Base-by-base conservation (phyloP, 2,797 vertebrate genomes). In the Prunella strophiata region DNA sequence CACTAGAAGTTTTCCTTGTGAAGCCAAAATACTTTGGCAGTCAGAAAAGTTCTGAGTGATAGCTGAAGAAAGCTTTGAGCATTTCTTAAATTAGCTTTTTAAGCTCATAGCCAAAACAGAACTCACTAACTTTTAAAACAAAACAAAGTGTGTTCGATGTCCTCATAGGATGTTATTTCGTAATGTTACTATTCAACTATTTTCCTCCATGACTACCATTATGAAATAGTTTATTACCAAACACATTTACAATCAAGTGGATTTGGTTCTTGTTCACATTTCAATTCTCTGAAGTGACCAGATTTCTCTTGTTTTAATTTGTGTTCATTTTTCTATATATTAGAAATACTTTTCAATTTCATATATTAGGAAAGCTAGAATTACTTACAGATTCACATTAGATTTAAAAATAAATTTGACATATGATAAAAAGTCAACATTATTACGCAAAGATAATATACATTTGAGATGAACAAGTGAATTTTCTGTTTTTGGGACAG, bases 1-100 rank as follows among this genome's bases (percentile, higher is more conserved):
- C 74, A 67, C n/a, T 61, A 34, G 29, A 55, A 79, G 21, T 76
- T 88, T 96, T 91, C 29, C 29, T 63, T 93, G 55, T 54, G 61
- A 93, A 88, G 94, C 75, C 52, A 63, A 94, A 85, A 58, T 73
- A 85, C 72, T 80, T 91, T 93, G 92, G 84, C 89, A 91, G 55
- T 82, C 27, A 84, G 55, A 83, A 87, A 57, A 85, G 38, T 92
- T 91, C 57, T 52, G 32, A 87, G n/a, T 51, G 85, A 85, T 70
- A 87, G 45, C 43, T 87, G 63, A 82, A 70, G n/a, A 82, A 89
- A 92, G 16, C 8, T 93, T 79, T 85, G 63, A 79, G 26, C 16
- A 47, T 63, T 91, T 95, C 77, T 80, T 87, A 80, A 95, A 91
- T 79, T 71, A 89, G 8, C 5, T 71, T 89, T 92, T 78, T 47